These are phyloP conservation scores for Heliocidaris tuberculata DNA, from an alignment of 35 echinoderm and acorn worm species.

Conservation along the genomic window DNA sequence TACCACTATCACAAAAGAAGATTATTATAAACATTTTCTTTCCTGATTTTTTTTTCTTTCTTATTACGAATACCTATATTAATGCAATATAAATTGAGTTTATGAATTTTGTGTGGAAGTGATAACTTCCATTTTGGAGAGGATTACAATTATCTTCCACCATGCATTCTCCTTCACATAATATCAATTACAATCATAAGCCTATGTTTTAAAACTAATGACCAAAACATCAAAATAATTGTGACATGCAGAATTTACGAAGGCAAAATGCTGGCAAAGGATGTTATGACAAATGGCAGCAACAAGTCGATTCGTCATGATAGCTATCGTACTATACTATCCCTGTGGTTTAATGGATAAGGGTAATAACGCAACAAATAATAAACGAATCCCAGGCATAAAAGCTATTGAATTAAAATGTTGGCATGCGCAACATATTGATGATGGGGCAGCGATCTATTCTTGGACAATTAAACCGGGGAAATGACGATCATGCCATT, in stretches of 20 bases:
- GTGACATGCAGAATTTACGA: not conserved
- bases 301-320: not conserved
- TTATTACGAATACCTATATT: too few species aligned
- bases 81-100: too few species aligned
- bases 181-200: too few species aligned
- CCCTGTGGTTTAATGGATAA: not conserved
- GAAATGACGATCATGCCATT: not conserved
- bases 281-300: not conserved
- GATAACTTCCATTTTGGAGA: too few species aligned
- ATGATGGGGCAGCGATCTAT: not conserved
- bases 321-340: not conserved
- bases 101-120: too few species aligned
- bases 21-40: too few species aligned
- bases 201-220: too few species aligned
- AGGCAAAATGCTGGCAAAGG: not conserved
- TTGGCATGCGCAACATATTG: not conserved
- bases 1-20: too few species aligned
- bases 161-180: too few species aligned
- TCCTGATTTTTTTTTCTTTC: too few species aligned
- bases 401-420: not conserved
- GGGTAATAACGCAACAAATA: not conserved
- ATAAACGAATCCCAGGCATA: not conserved
- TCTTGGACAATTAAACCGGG: not conserved
- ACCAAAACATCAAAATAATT: not conserved
- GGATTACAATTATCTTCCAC: too few species aligned